Percentiles rank a stretch among this genome's conserved stretches.
Conservation (phyloP, 2,888 invertebrate genomes). For the Platycheirus albimanus region DNA sequence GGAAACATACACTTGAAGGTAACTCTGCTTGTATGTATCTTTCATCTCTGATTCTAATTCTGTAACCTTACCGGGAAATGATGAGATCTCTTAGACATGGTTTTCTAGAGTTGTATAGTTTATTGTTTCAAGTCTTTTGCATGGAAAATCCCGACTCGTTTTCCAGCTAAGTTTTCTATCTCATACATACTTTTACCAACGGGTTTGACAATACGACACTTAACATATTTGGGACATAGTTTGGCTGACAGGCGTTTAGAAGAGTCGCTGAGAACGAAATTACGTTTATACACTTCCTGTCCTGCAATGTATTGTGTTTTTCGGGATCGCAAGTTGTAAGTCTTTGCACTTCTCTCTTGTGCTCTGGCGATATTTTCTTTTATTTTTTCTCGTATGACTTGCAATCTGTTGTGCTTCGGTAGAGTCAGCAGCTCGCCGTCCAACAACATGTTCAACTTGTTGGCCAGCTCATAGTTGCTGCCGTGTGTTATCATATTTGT, state of each 20-base stretch:
- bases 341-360: conserved; percentile 32
- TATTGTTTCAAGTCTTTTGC: too few relatives aligned
- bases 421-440: conserved; percentile 7
- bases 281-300: background rate
- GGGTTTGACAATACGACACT: too few relatives aligned
- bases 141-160: too few relatives aligned
- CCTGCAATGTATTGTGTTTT: background rate
- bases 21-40: too few relatives aligned
- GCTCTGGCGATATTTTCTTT: background rate
- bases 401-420: background rate
- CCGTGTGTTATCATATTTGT: conserved; percentile 44
- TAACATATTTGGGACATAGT: conserved; percentile 2
- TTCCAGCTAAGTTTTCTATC: too few relatives aligned
- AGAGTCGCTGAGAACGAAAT: too few relatives aligned
- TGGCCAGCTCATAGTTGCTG: background rate
- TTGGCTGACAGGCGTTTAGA: background rate
- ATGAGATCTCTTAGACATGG: too few relatives aligned
- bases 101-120: too few relatives aligned
- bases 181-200: too few relatives aligned
- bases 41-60: too few relatives aligned
- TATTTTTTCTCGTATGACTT: background rate
- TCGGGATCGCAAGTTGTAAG: background rate
- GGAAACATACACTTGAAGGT: too few relatives aligned
- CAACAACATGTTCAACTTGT: background rate
- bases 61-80: too few relatives aligned